phyloP scores from a whole-genome alignment of 2,113 vertebrate species.

The Asarcornis scutulata region DNA sequence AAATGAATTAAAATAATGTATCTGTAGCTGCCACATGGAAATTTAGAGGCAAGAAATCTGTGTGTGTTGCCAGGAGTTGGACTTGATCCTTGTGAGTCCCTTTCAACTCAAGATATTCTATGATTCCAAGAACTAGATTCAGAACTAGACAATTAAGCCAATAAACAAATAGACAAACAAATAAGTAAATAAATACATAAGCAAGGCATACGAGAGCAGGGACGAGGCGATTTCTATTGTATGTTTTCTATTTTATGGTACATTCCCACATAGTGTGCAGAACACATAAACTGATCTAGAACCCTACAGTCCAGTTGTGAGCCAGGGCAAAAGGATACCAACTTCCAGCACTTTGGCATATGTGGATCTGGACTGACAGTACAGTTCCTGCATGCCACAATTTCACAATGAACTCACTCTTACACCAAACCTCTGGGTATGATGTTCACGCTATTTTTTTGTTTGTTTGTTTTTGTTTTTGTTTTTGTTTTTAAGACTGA shows the following conservation, averaged over 20 bases:
- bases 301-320: neutral
- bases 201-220: neutral
- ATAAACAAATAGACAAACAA: neutral
- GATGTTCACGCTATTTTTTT: neutral
- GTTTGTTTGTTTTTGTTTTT: neutral
- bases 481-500: neutral
- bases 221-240: neutral
- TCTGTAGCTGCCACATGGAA: neutral
- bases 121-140: too few species aligned
- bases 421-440: neutral
- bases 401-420: neutral
- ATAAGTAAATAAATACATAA: neutral
- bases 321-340: neutral
- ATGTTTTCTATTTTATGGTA: neutral
- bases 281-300: neutral
- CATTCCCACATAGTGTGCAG: rapidly evolving
- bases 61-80: too few species aligned
- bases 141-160: neutral
- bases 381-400: neutral
- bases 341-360: rapidly evolving
- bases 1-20: neutral
- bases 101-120: too few species aligned
- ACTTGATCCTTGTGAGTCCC: too few species aligned
- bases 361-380: neutral
- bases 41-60: neutral